phyloP scores from a whole-genome alignment of 2,888 invertebrate genomes.

The Bimastos eiseni region DNA sequence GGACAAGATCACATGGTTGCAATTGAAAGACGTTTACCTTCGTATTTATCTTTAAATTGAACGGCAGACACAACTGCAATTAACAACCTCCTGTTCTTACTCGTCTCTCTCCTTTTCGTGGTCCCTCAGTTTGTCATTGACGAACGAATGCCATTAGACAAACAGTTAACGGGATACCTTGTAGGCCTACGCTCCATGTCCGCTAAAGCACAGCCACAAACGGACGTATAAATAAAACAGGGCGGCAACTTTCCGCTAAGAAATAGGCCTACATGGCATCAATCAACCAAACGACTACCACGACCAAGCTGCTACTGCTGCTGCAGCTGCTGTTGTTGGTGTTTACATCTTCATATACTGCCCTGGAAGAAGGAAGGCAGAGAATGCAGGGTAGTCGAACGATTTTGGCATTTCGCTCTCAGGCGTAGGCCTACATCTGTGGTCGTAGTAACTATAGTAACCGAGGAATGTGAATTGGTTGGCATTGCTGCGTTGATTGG shows the following conservation, averaged over 20 bases:
- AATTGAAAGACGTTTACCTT: no score
- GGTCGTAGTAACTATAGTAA: constrained; percentile 13
- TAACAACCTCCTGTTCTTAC: neutral
- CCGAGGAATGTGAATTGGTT: neutral
- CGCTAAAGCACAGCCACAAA: neutral
- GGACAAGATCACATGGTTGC: no score
- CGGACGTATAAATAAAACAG: neutral
- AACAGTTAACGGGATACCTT: neutral
- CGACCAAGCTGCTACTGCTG: neutral
- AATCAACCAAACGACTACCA: neutral
- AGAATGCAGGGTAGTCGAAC: neutral
- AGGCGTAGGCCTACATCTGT: neutral
- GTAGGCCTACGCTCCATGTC: neutral
- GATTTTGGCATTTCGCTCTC: neutral
- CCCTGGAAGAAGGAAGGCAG: constrained; percentile 10
- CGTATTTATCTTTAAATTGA: no score
- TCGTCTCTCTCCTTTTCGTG: neutral
- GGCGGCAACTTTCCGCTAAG: neutral
- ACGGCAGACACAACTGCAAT: neutral
- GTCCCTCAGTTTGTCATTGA: neutral
- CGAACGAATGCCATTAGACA: neutral
- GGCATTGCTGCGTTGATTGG: neutral
- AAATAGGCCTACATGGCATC: neutral
- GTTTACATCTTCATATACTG: neutral
- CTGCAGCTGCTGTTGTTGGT: neutral